These are phyloP conservation scores for Pogonomyrmex barbatus DNA, from an alignment of 1,140 invertebrate species.

Conservation along the genomic window DNA sequence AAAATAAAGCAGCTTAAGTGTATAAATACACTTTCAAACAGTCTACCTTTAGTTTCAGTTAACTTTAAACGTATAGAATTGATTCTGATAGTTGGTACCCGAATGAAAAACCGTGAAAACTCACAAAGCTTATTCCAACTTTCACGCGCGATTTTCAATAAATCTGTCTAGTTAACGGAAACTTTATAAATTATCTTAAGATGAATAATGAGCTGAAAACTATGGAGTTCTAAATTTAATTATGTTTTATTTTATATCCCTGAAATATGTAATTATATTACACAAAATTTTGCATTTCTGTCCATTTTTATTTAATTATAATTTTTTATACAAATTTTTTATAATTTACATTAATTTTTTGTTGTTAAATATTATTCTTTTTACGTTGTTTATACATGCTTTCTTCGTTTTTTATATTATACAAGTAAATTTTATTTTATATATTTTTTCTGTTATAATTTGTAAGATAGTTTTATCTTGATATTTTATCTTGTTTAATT, in stretches of 20 bases:
- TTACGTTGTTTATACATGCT: background rate
- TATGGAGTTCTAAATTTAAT: background rate
- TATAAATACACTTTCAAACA: constrained; percentile 52
- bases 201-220: constrained; percentile 21
- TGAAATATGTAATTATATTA: background rate
- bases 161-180: background rate
- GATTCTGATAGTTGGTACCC: constrained; percentile 28
- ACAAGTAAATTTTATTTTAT: background rate
- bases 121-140: constrained; percentile 22
- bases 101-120: constrained; percentile 29
- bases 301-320: background rate
- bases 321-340: background rate
- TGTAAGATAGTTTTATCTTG: background rate
- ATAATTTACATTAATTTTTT: background rate
- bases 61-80: constrained; percentile 35
- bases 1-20: constrained; percentile 40
- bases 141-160: constrained; percentile 34
- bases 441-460: background rate
- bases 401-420: background rate
- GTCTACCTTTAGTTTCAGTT: constrained; percentile 47
- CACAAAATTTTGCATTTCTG: background rate
- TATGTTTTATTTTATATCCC: background rate
- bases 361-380: background rate
- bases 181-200: constrained; percentile 45
- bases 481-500: background rate